phyloP scores from a whole-genome alignment of 2,888 invertebrate genomes.

The Sepioteuthis lessoniana region DNA sequence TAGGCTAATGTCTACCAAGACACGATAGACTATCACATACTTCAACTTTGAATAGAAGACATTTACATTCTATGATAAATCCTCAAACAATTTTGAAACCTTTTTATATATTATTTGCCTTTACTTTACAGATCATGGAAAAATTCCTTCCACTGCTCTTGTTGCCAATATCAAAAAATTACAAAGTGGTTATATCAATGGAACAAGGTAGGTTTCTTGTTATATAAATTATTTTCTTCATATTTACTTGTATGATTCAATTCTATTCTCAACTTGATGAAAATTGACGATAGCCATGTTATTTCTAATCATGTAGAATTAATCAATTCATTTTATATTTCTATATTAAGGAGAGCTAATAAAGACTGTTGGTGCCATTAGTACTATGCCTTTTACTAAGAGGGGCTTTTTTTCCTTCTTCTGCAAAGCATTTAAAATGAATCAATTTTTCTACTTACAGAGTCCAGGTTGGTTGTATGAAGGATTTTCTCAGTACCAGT shows the following conservation, averaged over 20 bases:
- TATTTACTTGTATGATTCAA: too few relatives aligned
- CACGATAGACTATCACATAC: background rate
- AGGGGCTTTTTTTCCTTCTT: background rate
- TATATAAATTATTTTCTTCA: background rate
- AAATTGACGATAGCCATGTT: too few relatives aligned
- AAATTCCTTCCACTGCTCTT: constrained; percentile 85
- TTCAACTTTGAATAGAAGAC: background rate
- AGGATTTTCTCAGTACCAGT: constrained; percentile 96
- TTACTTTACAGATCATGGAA: constrained; percentile 66
- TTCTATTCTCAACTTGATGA: too few relatives aligned
- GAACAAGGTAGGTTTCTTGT: constrained; percentile 81
- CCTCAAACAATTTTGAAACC: background rate
- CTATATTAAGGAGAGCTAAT: too few relatives aligned
- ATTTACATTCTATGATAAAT: background rate
- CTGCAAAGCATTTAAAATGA: constrained; percentile 25
- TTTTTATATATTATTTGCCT: background rate
- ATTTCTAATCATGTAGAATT: too few relatives aligned
- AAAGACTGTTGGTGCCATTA: too few relatives aligned
- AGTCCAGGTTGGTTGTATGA: constrained; percentile 93
- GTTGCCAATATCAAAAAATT: constrained; percentile 98
- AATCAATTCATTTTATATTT: too few relatives aligned
- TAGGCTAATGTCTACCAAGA: background rate
- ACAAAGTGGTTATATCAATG: constrained; percentile 98
- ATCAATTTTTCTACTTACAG: constrained; percentile 75
- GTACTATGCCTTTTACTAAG: too few relatives aligned